phyloP scores from a whole-genome alignment of 2,888 invertebrate species.

The Electrophaes corylata region DNA sequence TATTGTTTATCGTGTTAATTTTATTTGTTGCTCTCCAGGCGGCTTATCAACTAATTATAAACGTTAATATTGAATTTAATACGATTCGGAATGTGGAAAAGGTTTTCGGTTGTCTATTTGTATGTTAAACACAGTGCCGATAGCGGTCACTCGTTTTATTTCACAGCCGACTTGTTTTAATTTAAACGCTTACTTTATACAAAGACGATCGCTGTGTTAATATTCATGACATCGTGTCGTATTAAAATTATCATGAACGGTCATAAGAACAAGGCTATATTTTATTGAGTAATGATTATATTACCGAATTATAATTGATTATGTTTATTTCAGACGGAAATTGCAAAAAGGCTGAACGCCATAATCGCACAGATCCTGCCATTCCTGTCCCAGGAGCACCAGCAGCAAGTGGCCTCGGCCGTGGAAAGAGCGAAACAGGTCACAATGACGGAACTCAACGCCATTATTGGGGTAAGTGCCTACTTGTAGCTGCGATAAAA shows the following conservation, averaged over 20 bases:
- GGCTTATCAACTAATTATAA: conserved; percentile 75
- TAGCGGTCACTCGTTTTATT: conserved; percentile 58
- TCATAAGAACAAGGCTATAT: conserved; percentile 36
- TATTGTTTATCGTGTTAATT: conserved; percentile 81
- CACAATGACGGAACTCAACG: conserved; percentile 96
- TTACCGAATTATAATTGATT: conserved; percentile 34
- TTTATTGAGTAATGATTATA: conserved; percentile 37
- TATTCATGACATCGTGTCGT: conserved; percentile 47
- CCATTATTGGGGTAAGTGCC: conserved; percentile 94
- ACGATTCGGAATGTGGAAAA: conserved; percentile 68
- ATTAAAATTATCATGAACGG: conserved; percentile 48
- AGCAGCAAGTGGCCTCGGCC: conserved; percentile 96
- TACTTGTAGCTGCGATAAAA: conserved; percentile 37
- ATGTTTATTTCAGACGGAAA: conserved; percentile 92
- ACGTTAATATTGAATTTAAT: conserved; percentile 70
- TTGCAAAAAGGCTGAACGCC: conserved; percentile 96
- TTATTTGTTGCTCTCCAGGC: conserved; percentile 71
- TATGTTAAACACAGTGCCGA: conserved; percentile 54
- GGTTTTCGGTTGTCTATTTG: conserved; percentile 65
- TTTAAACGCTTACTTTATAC: conserved; percentile 67
- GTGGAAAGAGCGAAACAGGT: conserved; percentile 98
- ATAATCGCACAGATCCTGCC: conserved; percentile 97
- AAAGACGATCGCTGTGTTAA: conserved; percentile 57
- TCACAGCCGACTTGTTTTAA: conserved; percentile 62
- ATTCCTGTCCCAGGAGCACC: conserved; percentile 95